Conservation (phyloP, 2,888 invertebrate species). For the Thera britannica region DNA sequence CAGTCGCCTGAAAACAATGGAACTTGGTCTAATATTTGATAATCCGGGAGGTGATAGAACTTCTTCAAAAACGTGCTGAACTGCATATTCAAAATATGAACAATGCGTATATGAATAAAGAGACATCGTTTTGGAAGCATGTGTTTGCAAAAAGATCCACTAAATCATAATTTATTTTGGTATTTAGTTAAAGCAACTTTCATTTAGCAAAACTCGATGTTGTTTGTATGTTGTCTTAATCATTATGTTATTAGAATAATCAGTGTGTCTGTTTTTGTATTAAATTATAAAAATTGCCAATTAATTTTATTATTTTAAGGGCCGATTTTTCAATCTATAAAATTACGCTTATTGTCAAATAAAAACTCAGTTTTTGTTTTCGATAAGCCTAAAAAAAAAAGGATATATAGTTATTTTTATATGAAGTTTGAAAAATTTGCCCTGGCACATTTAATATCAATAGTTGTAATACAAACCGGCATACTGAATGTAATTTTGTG, state of each 20-base stretch:
- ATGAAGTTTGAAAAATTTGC: too few species aligned
- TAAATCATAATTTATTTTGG: constrained; percentile 1
- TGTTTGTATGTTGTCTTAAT: constrained; percentile 30
- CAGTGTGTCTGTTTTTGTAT: constrained; percentile 25
- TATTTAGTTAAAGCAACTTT: constrained; percentile 28
- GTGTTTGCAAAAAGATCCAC: not conserved
- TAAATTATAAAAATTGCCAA: not conserved
- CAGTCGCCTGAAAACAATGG: too few species aligned
- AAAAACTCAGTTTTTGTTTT: too few species aligned
- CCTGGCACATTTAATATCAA: not conserved
- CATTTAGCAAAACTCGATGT: constrained; percentile 40
- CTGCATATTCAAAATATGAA: too few species aligned
- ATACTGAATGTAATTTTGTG: constrained; percentile 16
- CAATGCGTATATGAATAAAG: not conserved
- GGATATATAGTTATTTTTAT: too few species aligned
- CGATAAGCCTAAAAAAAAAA: too few species aligned
- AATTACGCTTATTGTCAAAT: too few species aligned
- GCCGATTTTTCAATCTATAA: not conserved
- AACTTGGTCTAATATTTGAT: too few species aligned
- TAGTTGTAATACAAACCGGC: constrained; percentile 8
- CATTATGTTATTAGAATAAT: constrained; percentile 18
- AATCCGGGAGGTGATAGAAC: too few species aligned
- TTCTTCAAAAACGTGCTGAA: too few species aligned
- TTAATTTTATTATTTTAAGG: not conserved
- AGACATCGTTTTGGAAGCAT: not conserved